phyloP scores from a whole-genome alignment of 2,113 vertebrate genomes.

The Solea senegalensis region DNA sequence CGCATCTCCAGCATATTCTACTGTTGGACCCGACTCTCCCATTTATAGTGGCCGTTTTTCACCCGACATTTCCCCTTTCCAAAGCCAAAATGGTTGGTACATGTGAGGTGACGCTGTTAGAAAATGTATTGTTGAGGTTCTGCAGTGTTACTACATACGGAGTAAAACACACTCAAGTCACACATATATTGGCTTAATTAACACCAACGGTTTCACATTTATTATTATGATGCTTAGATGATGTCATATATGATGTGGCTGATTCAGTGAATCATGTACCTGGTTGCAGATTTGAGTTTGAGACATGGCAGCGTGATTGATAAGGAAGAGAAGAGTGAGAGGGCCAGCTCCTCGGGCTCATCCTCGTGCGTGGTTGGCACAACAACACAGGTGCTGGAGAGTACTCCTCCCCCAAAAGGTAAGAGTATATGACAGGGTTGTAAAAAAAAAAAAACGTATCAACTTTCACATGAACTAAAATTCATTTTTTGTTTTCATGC shows the following conservation, averaged over 20 bases:
- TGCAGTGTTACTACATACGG: conserved; percentile 25
- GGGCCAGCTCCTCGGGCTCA: conserved; percentile 85
- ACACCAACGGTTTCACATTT: background rate
- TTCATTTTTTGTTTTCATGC: no score
- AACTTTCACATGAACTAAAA: no score
- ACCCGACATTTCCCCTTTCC: conserved; percentile 70
- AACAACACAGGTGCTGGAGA: conserved; percentile 85
- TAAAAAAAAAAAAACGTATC: no score
- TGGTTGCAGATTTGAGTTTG: conserved; percentile 77
- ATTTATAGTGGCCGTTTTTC: conserved; percentile 70
- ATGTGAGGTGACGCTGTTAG: background rate
- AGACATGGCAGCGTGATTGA: conserved; percentile 82
- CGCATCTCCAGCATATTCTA: conserved; percentile 65
- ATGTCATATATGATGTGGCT: background rate
- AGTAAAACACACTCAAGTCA: background rate
- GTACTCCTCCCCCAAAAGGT: conserved; percentile 80
- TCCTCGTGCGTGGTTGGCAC: conserved; percentile 92
- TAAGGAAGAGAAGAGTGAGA: conserved; percentile 75
- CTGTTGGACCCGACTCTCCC: conserved; percentile 64
- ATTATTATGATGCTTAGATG: background rate
- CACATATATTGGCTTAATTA: background rate
- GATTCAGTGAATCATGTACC: background rate
- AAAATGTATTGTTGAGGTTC: background rate
- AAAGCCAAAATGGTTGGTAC: conserved; percentile 63
- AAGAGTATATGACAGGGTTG: background rate